These are phyloP conservation scores for Olivierus martensii DNA, from an alignment of 1,140 invertebrate genomes.

Conservation along the genomic window DNA sequence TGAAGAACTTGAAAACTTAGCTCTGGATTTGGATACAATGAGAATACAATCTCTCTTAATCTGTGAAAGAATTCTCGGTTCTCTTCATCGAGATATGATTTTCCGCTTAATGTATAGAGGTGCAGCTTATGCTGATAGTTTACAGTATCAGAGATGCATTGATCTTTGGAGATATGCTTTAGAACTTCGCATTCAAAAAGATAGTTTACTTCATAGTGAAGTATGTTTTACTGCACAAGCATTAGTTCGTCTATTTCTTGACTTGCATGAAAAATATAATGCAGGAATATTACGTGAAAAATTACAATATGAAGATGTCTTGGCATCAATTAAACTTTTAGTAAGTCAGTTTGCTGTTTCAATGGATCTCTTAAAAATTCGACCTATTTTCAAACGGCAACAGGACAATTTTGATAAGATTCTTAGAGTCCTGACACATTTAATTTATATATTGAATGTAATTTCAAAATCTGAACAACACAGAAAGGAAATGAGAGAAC, in stretches of 20 bases:
- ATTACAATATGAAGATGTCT: conserved; percentile 54
- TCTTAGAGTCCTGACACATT: conserved; percentile 53
- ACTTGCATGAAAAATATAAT: conserved; percentile 49
- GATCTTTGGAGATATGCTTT: conserved; percentile 68
- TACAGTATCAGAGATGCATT: conserved; percentile 68
- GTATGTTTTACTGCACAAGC: conserved; percentile 70
- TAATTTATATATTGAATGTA: conserved; percentile 57
- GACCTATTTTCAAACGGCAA: conserved; percentile 58
- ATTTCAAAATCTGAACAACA: conserved; percentile 39
- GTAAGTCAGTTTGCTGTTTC: conserved; percentile 23
- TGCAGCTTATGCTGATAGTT: conserved; percentile 69
- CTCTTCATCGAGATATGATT: conserved; percentile 69
- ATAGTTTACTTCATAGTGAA: conserved; percentile 51
- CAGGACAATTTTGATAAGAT: conserved; percentile 58
- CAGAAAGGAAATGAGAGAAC: conserved; percentile 23
- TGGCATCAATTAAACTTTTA: conserved; percentile 26
- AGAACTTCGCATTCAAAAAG: conserved; percentile 59
- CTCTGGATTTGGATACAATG: conserved; percentile 60
- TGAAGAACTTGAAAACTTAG: conserved; percentile 52
- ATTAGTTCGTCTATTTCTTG: conserved; percentile 50
- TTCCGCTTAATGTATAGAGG: conserved; percentile 58
- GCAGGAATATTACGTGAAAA: conserved; percentile 36
- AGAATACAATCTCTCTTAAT: conserved; percentile 68
- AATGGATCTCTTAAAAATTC: conserved; percentile 39
- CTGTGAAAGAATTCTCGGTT: conserved; percentile 62